Base-by-base conservation (phyloP, 2,113 vertebrate genomes). In the Vidua macroura region DNA sequence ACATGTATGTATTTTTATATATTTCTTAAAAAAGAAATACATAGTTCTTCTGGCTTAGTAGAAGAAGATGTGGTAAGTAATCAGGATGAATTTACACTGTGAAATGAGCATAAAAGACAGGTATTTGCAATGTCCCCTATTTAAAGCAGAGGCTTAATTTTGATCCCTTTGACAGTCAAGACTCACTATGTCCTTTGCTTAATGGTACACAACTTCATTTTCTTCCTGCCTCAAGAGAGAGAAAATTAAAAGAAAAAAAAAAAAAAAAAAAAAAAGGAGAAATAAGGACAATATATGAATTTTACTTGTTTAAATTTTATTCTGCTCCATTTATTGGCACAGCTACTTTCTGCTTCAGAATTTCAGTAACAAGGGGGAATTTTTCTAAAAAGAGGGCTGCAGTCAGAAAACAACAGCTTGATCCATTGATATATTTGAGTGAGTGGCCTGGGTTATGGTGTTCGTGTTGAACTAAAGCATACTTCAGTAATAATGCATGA, bases 1-100 rank as follows among this genome's bases (percentile, higher is more conserved):
- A 33, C 7, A n/a, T 0, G 0, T 5, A 21, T 24, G 4, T 27
- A 49, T 70, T 69, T 73, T 6, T 2, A 25, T 22, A 9, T 22
- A 41, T 73, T 87, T 52, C 21, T 55, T 55, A 13, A 48, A 56
- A 69, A 48, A 30, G 1, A 64, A 64, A 35, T 13, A 8, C 7
- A 9, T 8, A 15, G 3, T 15, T 76, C 15, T 15, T 76, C 15
- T 51, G 25, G 3, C 21, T 72, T 8, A 39, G 10, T 22, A 59
- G 13, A 75, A 25, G 7, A 80, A 55, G 8, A 5, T 19, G 5
- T 73, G 37, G 11, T 60, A 72, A 52, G 18, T 52, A 49, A 75
- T 39, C 11, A 62, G 22, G 15, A 43, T 25, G 15, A 85, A 74
- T 59, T 72, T 59, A 22, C 11, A 7, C 13, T 44, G 19, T 25